A percentile compares a stretch with the other conserved stretches of the same genome.
Evolutionary conservation across 2,888 invertebrate species (phyloP).

Genomic region (Zygaena filipendulae): DNA sequence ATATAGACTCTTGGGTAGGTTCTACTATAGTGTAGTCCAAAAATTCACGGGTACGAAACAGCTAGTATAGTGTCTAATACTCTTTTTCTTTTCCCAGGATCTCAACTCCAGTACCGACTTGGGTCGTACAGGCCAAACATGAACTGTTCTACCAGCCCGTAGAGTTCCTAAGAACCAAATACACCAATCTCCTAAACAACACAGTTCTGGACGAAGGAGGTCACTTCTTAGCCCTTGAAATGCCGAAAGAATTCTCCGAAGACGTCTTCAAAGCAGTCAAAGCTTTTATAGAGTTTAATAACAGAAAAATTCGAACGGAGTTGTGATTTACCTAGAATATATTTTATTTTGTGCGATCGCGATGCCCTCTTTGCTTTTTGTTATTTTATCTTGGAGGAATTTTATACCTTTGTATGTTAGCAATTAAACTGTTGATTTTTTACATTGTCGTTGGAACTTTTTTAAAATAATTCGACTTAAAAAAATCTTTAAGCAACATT

Average conservation of each 20-base stretch:
- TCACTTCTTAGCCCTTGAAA: conserved; percentile 84
- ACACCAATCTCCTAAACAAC: conserved; percentile 71
- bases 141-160: conserved; percentile 71
- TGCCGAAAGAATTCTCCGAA: conserved; percentile 71
- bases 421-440: too few species aligned
- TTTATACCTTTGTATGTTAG: conserved; percentile 17
- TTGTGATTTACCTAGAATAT: background rate
- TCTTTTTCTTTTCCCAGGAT: too few species aligned
- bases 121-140: conserved; percentile 74
- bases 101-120: conserved; percentile 71
- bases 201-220: conserved; percentile 73
- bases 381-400: too few species aligned
- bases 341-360: background rate
- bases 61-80: too few species aligned
- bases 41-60: too few species aligned
- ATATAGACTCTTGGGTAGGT: too few species aligned
- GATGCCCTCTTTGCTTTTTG: too few species aligned
- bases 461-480: too few species aligned
- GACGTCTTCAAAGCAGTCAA: conserved; percentile 59
- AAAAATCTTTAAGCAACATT: too few species aligned
- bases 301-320: conserved; percentile 7
- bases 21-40: too few species aligned
- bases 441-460: too few species aligned
- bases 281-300: conserved; percentile 17
- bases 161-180: conserved; percentile 63